Evolutionary conservation across 2,888 invertebrate species (phyloP), one percentile per base, ranked within the genome.

Genomic region (Agrotis puta): DNA sequence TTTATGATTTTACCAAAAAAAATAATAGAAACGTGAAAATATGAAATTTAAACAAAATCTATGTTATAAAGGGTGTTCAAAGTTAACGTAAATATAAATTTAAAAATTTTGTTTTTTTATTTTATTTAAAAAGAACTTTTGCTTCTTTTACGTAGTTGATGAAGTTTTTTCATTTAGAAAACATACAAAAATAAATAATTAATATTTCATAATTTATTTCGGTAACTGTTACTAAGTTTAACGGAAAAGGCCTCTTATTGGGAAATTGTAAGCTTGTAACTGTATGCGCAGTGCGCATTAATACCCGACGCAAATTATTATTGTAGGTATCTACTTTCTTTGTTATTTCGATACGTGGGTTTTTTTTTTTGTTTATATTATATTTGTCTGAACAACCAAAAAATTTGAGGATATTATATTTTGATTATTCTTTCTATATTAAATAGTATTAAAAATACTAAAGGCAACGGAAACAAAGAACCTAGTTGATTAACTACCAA

Each of bases 261-360:
- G 9, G 33, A 24, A 62, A 62, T 74, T 24, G 39, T 39, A 11
- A 39, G 9, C 39, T 33, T 33, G 45, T 22, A 18, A 45, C 22
- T 72, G 13, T 43, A 61, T 72, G 50, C 73, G 70, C 73, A 72
- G 16, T 70, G 70, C 62, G 70, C 43, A 70, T 73, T 16, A 50
- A 72, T 51, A 11, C 14, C 22, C 4, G 33, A 45, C 9, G 14
- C 4, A 24, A 33, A 45, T 62, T n/a, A n/a, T n/a, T n/a, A n/a
- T n/a, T 61, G 6, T 56, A 39, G 39, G 33, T 33, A 33, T 27
- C 14, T 59, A 39, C 22, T 18, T n/a, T 20, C 7, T 71, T 51
- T 27, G 50, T 43, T 18, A 53, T 68, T 68, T 22, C 43, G 11
- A 5, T 24, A 7, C 39, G n/a, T 50, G 48, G 2, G 51, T 20